Conservation (phyloP, 1,140 invertebrate species). For the Drosophila insularis region DNA sequence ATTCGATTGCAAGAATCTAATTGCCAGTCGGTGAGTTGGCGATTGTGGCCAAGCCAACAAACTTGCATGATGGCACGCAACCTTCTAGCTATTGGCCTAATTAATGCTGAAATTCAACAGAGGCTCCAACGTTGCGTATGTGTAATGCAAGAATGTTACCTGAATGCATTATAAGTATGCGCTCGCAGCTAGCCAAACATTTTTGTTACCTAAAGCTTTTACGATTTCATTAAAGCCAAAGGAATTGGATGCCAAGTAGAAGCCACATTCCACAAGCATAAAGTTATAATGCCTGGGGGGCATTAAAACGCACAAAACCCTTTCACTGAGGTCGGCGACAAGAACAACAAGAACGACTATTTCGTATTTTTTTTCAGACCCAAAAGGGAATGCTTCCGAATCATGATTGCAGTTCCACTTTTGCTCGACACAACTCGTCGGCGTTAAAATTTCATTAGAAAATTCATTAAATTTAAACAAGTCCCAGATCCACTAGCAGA, state of each 20-base stretch:
- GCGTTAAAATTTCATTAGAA: background rate
- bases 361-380: background rate
- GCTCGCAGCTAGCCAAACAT: slow-evolving; percentile 32
- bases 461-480: background rate
- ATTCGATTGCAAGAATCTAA: slow-evolving; percentile 69
- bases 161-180: slow-evolving; percentile 17
- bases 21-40: slow-evolving; percentile 23
- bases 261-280: background rate
- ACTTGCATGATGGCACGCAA: slow-evolving; percentile 66
- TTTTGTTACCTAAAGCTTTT: slow-evolving; percentile 56
- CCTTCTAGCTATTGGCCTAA: slow-evolving; percentile 52
- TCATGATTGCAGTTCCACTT: background rate
- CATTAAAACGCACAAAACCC: background rate
- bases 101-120: slow-evolving; percentile 63
- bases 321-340: slow-evolving; percentile 9
- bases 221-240: slow-evolving; percentile 62
- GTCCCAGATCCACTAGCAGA: background rate
- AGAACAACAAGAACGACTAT: background rate
- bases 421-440: background rate
- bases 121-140: slow-evolving; percentile 69
- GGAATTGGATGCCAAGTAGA: slow-evolving; percentile 34
- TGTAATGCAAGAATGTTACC: slow-evolving; percentile 48
- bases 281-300: slow-evolving; percentile 12
- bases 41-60: slow-evolving; percentile 34
- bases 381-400: background rate